Evolutionary conservation across 2,888 invertebrate genomes (phyloP), one percentile per base, ranked within the genome.

Genomic region (Ornithoptera alexandrae): DNA sequence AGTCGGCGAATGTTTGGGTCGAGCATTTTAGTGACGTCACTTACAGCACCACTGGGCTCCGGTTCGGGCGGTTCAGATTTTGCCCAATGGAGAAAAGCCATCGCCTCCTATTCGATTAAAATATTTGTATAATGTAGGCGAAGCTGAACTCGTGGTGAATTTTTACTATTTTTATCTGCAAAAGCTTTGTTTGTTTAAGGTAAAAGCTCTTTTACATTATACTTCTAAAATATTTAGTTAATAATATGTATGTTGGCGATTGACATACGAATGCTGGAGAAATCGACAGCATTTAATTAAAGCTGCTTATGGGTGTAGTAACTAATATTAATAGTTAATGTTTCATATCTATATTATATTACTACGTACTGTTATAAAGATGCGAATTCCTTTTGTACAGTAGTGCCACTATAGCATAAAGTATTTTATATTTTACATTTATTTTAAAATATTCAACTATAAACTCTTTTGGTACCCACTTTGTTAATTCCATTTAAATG

Each of bases 41-140:
- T 93, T 93, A 93, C 93, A 78, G 90, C 88, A 78, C 87, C 88
- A 85, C 91, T 90, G 79, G 87, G 78, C 77, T 85, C 93, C 79
- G 90, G 87, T 76, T 88, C 85, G 73, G 91, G 88, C 78, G 83
- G 84, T 74, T 89, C 90, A 74, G 89, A 86, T 77, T 85, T 90
- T 78, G 87, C 85, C 89, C 90, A 85, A 77, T 89, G 86, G 76
- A 90, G 83, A 78, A 91, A 88, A 85, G 89, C 87, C 82, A 89
- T 83, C 90, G 91, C 90, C 90, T 92, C 92, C 92, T 92, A 92
- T 75, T 80, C 84, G 88, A 90, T 84, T 79, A 83, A 84, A 77
- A 85, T 76, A 78, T 82, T 79, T 67, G 76, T 87, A 85, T 84
- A 74, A 74, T 73, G 74, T 72, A 88, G 87, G 87, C 79, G 74